phyloP scores from a whole-genome alignment of 2,888 invertebrate genomes.

The Lottia scabra region DNA sequence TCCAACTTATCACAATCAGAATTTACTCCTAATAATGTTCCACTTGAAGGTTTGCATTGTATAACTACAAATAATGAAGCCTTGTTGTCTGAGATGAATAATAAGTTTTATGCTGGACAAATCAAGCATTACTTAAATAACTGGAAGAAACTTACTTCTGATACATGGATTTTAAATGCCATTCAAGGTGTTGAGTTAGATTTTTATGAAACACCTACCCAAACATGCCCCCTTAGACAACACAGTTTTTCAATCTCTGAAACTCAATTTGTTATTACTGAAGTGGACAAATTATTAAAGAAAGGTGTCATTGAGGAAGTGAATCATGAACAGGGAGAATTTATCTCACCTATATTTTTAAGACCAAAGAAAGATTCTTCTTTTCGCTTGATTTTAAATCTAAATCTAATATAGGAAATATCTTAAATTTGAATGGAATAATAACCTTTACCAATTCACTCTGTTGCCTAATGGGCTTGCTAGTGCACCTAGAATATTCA shows the following conservation, averaged over 20 bases:
- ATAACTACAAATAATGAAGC: too few relatives aligned
- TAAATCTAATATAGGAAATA: conserved; percentile 9
- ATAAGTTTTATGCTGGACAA: too few relatives aligned
- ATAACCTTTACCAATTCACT: conserved; percentile 2
- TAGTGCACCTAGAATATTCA: conserved; percentile 9
- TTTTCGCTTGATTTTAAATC: conserved; percentile 11
- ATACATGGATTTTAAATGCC: neutral
- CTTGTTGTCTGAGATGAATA: too few relatives aligned
- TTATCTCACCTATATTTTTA: conserved; percentile 5
- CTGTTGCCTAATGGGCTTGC: conserved; percentile 12
- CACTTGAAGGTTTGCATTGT: too few relatives aligned
- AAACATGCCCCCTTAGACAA: too few relatives aligned
- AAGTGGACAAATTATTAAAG: too few relatives aligned
- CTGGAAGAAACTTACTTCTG: neutral
- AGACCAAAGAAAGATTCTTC: conserved; percentile 3
- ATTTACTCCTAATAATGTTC: neutral
- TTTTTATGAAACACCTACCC: too few relatives aligned
- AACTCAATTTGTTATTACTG: too few relatives aligned
- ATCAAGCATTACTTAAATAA: too few relatives aligned
- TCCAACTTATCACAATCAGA: too few relatives aligned
- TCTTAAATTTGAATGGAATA: conserved; percentile 13
- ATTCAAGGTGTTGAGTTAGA: too few relatives aligned
- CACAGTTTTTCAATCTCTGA: too few relatives aligned
- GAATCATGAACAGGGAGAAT: neutral
- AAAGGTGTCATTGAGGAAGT: neutral